phyloP scores from a whole-genome alignment of 2,113 vertebrate genomes.

The Puffinus mauretanicus region DNA sequence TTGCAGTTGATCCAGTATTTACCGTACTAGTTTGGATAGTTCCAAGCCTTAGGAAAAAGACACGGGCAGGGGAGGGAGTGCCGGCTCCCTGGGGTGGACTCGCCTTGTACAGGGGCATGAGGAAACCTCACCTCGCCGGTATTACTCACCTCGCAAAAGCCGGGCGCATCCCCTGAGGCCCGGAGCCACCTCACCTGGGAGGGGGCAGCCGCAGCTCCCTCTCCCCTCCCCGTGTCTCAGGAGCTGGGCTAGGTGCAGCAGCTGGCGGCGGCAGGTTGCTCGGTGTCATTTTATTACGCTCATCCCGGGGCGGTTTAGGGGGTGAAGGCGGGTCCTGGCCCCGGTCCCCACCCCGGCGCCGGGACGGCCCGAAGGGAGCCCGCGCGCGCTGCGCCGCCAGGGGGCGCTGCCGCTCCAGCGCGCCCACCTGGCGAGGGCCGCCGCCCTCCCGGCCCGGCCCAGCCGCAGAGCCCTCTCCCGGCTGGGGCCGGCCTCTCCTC shows the following conservation, averaged over 20 bases:
- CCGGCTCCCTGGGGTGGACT: background rate
- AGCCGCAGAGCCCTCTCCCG: too few relatives aligned
- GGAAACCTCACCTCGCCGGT: background rate
- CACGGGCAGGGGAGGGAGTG: background rate
- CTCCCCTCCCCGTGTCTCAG: background rate
- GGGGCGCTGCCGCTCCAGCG: background rate
- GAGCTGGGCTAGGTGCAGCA: background rate
- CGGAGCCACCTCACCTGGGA: background rate
- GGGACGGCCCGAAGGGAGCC: too few relatives aligned
- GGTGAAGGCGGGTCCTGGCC: fast-evolving
- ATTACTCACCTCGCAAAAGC: background rate
- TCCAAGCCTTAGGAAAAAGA: background rate
- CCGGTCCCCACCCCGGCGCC: too few relatives aligned
- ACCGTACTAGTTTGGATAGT: background rate
- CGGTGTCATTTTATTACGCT: fast-evolving
- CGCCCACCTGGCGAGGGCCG: background rate
- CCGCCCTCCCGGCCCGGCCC: background rate
- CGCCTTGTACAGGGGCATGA: background rate
- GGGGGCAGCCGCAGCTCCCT: background rate
- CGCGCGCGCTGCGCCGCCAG: background rate
- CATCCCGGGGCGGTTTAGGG: fast-evolving
- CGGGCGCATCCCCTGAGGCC: background rate
- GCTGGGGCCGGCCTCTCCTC: too few relatives aligned
- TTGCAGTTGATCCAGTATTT: background rate
- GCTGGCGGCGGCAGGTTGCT: background rate